Evolutionary conservation across 2,113 vertebrate genomes (phyloP).

Genomic region (Gorilla gorilla): DNA sequence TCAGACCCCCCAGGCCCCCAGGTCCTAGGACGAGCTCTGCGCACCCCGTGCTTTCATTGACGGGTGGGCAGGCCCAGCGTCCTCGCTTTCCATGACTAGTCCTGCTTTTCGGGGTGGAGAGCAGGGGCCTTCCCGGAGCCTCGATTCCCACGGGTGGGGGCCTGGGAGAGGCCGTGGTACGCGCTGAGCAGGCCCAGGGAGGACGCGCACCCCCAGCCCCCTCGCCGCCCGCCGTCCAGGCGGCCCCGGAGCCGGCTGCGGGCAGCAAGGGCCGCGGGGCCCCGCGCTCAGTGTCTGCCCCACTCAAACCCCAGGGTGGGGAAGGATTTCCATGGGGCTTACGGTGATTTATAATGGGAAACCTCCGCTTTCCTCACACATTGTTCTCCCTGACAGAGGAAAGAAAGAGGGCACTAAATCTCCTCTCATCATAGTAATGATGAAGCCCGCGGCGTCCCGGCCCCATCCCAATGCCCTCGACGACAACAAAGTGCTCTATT

Average conservation of each 20-base stretch:
- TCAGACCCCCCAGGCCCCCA: background rate
- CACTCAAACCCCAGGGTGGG: conserved; percentile 81
- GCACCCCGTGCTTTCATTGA: background rate
- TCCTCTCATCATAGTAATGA: conserved; percentile 84
- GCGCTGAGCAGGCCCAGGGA: background rate
- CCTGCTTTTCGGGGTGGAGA: conserved; percentile 36
- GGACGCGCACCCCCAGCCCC: background rate
- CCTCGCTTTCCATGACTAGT: background rate
- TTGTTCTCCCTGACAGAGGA: conserved; percentile 86
- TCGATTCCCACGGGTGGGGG: conserved; percentile 66
- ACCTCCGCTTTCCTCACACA: conserved; percentile 81
- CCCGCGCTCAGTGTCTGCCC: conserved; percentile 57
- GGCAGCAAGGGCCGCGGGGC: background rate
- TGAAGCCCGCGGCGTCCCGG: conserved; percentile 82
- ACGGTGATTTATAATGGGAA: conserved; percentile 87
- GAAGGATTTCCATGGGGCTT: conserved; percentile 87
- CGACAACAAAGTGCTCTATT: conserved; percentile 85
- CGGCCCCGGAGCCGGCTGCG: background rate
- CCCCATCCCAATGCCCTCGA: conserved; percentile 73
- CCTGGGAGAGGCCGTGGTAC: background rate
- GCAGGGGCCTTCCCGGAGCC: conserved; percentile 27
- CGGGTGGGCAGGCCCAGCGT: background rate
- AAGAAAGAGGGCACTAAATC: conserved; percentile 85
- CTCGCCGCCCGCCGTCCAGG: background rate
- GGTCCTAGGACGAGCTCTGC: background rate